Percentiles rank a stretch among this genome's conserved stretches.
phyloP scores from a whole-genome alignment of 2,113 vertebrate genomes.

The Glareola pratincola region DNA sequence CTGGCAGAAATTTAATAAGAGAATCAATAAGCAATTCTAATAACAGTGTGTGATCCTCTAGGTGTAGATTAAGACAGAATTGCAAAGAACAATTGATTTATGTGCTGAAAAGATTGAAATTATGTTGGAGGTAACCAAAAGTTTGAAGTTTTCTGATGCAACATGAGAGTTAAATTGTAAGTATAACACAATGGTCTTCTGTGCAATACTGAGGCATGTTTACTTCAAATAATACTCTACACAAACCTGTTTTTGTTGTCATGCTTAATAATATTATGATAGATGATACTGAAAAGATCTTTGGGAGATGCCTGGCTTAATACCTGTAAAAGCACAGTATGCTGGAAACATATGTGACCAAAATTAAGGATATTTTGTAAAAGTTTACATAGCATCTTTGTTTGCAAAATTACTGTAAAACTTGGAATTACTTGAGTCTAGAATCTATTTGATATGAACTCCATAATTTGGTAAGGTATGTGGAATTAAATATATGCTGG shows the following conservation, averaged over 20 bases:
- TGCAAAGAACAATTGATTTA: slow-evolving; percentile 41
- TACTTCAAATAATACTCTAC: slow-evolving; percentile 40
- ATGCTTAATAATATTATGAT: neutral
- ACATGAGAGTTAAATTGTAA: slow-evolving; percentile 35
- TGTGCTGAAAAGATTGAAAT: slow-evolving; percentile 12
- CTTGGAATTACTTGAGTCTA: neutral
- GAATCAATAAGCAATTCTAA: neutral
- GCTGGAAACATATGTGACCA: neutral
- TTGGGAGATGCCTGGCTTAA: slow-evolving; percentile 18
- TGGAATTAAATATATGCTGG: neutral
- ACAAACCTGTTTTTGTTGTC: neutral
- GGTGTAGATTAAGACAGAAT: slow-evolving; percentile 24
- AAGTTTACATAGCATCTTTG: neutral
- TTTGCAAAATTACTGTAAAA: neutral
- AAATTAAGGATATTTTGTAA: neutral
- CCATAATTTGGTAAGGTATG: neutral
- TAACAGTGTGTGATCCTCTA: neutral
- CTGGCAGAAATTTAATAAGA: neutral
- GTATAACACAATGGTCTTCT: slow-evolving; percentile 23
- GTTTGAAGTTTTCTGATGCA: slow-evolving; percentile 50
- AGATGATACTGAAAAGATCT: slow-evolving; percentile 12
- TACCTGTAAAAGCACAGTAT: neutral
- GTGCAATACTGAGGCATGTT: neutral
- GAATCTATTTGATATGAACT: neutral
- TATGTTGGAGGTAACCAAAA: slow-evolving; percentile 51